Conservation (phyloP, 2,797 vertebrate genomes). For the Scolopax bukidnonensis region DNA sequence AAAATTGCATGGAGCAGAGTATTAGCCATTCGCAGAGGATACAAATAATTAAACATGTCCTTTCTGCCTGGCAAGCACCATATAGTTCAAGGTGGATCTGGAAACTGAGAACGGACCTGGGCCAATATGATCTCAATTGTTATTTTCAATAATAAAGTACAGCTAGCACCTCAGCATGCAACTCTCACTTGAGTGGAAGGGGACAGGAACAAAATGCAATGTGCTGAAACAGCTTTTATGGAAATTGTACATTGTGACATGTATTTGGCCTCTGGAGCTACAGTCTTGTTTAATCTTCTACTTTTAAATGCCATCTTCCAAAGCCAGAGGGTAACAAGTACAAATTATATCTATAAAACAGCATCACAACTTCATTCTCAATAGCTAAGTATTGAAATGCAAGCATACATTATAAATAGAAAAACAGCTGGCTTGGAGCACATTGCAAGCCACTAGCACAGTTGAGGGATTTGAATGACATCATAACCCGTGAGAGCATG, state of each 20-base stretch:
- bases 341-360: conserved; percentile 53
- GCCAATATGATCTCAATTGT: conserved; percentile 1
- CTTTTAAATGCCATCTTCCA: conserved; percentile 36
- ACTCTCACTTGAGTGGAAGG: neutral
- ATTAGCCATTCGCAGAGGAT: neutral
- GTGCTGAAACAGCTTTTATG: conserved; percentile 6
- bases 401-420: conserved; percentile 81
- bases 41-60: neutral
- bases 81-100: conserved; percentile 40
- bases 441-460: conserved; percentile 74
- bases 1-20: neutral
- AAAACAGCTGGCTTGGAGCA: conserved; percentile 81
- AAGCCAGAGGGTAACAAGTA: conserved; percentile 50
- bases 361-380: conserved; percentile 64
- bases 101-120: neutral
- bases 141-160: conserved; percentile 15
- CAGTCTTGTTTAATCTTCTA: conserved; percentile 16
- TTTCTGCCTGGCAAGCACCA: conserved; percentile 10
- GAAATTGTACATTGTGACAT: neutral
- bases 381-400: conserved; percentile 67
- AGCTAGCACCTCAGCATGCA: conserved; percentile 21
- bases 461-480: conserved; percentile 80
- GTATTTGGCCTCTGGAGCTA: neutral
- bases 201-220: neutral
- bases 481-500: conserved; percentile 80